Conservation (phyloP, 37 sponge, comb jelly and placozoan species). For the Theonella swinhoei region DNA sequence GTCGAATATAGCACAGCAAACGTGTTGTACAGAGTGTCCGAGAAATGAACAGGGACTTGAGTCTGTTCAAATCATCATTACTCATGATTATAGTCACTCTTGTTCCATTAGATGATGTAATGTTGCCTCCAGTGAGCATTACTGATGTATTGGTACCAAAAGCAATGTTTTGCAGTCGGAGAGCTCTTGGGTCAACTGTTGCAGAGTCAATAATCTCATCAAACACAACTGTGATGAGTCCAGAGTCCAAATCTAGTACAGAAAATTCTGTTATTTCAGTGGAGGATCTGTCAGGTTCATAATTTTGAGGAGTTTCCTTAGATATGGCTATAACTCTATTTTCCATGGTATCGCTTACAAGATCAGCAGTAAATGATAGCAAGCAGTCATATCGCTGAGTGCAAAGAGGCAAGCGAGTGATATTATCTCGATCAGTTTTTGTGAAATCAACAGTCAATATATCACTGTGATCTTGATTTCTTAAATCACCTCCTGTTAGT, state of each 20-base stretch:
- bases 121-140: conserved; percentile 67
- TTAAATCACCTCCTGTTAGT: conserved; percentile 74
- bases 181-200: conserved; percentile 55
- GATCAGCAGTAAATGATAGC: conserved; percentile 23
- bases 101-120: conserved; percentile 66
- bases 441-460: conserved; percentile 53
- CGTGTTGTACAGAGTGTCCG: conserved; percentile 37
- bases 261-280: conserved; percentile 60
- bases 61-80: conserved; percentile 67
- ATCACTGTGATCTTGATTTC: conserved; percentile 13
- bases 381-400: conserved; percentile 57
- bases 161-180: conserved; percentile 68
- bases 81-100: conserved; percentile 57
- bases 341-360: conserved; percentile 72
- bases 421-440: conserved; percentile 73
- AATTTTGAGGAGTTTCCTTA: conserved; percentile 26
- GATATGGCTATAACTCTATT: conserved; percentile 64
- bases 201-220: conserved; percentile 78
- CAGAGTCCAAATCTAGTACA: conserved; percentile 77
- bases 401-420: conserved; percentile 74
- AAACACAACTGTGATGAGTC: conserved; percentile 68
- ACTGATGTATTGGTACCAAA: conserved; percentile 25
- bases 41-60: conserved; percentile 49
- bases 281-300: conserved; percentile 59
- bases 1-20: conserved; percentile 75